A percentile compares a stretch with the other conserved stretches of the same genome.
These are phyloP conservation scores for Pterocles burchelli DNA, from an alignment of 2,113 vertebrate genomes.

Conservation along the genomic window DNA sequence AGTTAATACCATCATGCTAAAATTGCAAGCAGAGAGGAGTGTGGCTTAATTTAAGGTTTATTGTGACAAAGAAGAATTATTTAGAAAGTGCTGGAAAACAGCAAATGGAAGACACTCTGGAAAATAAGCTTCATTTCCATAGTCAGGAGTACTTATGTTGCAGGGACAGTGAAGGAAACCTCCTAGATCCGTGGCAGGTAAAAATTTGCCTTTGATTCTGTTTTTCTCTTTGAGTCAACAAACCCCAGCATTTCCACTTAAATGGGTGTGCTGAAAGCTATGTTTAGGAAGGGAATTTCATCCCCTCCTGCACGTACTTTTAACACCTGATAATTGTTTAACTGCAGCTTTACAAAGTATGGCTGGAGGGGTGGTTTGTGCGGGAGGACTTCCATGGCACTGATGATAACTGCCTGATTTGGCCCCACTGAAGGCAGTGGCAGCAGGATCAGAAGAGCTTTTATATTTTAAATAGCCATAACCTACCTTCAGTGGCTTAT, in stretches of 20 bases:
- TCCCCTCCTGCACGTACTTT: not conserved
- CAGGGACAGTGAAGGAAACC: not conserved
- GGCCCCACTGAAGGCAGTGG: not conserved
- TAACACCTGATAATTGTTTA: slow-evolving; percentile 7
- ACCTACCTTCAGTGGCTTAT: not conserved
- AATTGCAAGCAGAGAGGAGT: not conserved
- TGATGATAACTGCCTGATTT: not conserved
- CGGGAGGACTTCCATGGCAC: not conserved
- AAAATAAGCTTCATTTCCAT: not conserved
- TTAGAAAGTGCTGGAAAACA: not conserved
- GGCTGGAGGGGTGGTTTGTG: slow-evolving; percentile 27
- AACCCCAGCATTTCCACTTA: slow-evolving; percentile 15
- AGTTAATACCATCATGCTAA: not conserved
- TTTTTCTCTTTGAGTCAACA: not conserved
- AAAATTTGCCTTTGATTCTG: slow-evolving; percentile 29
- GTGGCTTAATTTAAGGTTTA: not conserved
- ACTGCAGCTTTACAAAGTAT: slow-evolving; percentile 24
- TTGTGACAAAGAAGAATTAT: not conserved
- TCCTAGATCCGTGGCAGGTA: not conserved
- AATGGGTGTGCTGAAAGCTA: slow-evolving; percentile 16
- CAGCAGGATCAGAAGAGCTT: not conserved
- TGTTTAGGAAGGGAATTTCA: slow-evolving; percentile 34
- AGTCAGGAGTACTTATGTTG: not conserved
- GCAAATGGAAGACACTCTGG: not conserved
- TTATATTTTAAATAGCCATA: not conserved